Base-by-base conservation (phyloP, 1,140 invertebrate species). In the Lepidostoma basale region DNA sequence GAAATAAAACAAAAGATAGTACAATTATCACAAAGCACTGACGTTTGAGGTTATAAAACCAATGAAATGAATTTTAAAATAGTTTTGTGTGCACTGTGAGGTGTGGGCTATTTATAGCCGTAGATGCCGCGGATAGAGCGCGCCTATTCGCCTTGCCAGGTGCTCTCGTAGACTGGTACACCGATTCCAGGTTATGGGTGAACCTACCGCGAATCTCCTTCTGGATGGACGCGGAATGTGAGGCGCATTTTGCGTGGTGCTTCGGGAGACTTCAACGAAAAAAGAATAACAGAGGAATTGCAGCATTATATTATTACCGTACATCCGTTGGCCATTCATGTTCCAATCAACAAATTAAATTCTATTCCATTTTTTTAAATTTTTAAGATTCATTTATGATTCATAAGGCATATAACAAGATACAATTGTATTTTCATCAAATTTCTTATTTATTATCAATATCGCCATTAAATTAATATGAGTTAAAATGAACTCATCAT, bases 241-340 rank as follows among this genome's bases (percentile, higher is more conserved):
- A 59, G 54, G 12, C 33, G 30, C 54, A 59, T 59, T 59, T 59
- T 23, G 54, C 54, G 54, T 20, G 54, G 54, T 36, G 54, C 40
- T 59, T 59, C 23, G 54, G 54, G 40, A 18, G 54, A 22, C 54
- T 59, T 33, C 54, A 40, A 59, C 23, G n/a, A n/a, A n/a, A n/a
- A n/a, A n/a, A n/a, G n/a, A n/a, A n/a, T n/a, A n/a, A n/a, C n/a
- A n/a, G n/a, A n/a, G n/a, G n/a, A n/a, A n/a, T n/a, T n/a, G n/a
- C n/a, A n/a, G n/a, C n/a, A n/a, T n/a, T n/a, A n/a, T n/a, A n/a
- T n/a, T n/a, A n/a, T n/a, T n/a, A n/a, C n/a, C n/a, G n/a, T n/a
- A n/a, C n/a, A n/a, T n/a, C n/a, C n/a, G n/a, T n/a, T n/a, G n/a
- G n/a, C n/a, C n/a, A n/a, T n/a, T n/a, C n/a, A n/a, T n/a, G n/a